Conservation (phyloP, 2,797 vertebrate species). For the Rhinophrynus dorsalis region DNA sequence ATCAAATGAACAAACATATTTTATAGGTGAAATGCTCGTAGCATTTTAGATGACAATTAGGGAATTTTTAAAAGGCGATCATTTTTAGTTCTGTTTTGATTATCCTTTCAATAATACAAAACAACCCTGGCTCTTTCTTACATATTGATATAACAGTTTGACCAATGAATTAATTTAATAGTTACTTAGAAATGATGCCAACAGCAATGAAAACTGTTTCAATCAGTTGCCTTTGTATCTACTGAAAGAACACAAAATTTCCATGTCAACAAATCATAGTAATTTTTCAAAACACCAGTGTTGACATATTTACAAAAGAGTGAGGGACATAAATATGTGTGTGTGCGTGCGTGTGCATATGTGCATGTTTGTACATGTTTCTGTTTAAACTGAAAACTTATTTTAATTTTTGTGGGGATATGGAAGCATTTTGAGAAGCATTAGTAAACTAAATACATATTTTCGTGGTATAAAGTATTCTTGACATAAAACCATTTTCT, state of each 20-base stretch:
- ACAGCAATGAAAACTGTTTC: neutral
- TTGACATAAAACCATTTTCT: too few relatives aligned
- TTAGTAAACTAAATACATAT: too few relatives aligned
- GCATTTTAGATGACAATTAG: conserved; percentile 41
- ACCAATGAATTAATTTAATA: neutral
- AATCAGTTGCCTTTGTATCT: neutral
- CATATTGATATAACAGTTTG: neutral
- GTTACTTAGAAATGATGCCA: neutral
- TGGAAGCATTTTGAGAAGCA: too few relatives aligned
- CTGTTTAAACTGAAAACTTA: too few relatives aligned
- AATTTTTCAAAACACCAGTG: neutral
- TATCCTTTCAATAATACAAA: conserved; percentile 32
- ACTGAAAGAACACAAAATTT: neutral
- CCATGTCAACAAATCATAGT: neutral
- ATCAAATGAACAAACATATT: conserved; percentile 42
- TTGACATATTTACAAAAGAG: too few relatives aligned
- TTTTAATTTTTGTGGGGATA: too few relatives aligned
- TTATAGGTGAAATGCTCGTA: conserved; percentile 52
- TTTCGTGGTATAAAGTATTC: too few relatives aligned
- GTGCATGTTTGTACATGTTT: too few relatives aligned
- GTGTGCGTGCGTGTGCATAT: too few relatives aligned
- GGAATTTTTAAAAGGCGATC: neutral
- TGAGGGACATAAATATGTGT: too few relatives aligned
- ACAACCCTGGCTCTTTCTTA: neutral
- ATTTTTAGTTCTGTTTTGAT: conserved; percentile 35